These are phyloP conservation scores for Leptinotarsa juncta DNA, from an alignment of 2,888 invertebrate genomes.

Conservation along the genomic window DNA sequence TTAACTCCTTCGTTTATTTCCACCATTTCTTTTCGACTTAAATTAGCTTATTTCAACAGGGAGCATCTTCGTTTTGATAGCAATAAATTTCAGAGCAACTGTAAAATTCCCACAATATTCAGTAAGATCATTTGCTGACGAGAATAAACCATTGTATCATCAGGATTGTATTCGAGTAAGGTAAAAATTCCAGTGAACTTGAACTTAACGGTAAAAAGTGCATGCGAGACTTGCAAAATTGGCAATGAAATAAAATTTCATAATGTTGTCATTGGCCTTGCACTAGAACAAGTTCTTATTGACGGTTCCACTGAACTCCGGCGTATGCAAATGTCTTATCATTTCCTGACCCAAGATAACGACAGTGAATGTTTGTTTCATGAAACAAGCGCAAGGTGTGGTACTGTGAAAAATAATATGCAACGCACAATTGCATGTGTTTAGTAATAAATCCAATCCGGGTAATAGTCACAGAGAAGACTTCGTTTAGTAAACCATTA, in stretches of 20 bases:
- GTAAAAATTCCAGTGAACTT: slow-evolving; percentile 14
- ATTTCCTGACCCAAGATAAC: slow-evolving; percentile 22
- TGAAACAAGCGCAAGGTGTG: slow-evolving; percentile 18
- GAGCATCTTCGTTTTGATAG: not conserved
- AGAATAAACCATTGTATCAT: not conserved
- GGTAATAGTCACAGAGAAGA: not conserved
- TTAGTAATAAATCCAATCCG: not conserved
- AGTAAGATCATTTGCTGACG: not conserved
- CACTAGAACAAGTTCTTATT: slow-evolving; percentile 41
- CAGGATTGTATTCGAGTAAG: not conserved
- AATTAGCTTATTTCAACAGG: too few relatives aligned
- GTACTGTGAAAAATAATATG: slow-evolving; percentile 4
- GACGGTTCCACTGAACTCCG: slow-evolving; percentile 24
- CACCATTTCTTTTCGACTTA: too few relatives aligned
- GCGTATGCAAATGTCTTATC: slow-evolving; percentile 25
- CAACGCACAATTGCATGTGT: not conserved
- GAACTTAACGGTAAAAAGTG: slow-evolving; percentile 13
- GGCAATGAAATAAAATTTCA: slow-evolving; percentile 12
- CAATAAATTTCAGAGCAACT: not conserved
- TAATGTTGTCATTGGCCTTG: slow-evolving; percentile 40
- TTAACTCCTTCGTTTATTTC: too few relatives aligned
- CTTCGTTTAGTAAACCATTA: too few relatives aligned
- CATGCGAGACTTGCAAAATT: slow-evolving; percentile 7
- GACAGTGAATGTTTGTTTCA: slow-evolving; percentile 15
- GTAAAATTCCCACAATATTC: not conserved